These are phyloP conservation scores for Pocillopora damicornis DNA, from an alignment of 64 coral and sea anemone genomes.

Conservation along the genomic window DNA sequence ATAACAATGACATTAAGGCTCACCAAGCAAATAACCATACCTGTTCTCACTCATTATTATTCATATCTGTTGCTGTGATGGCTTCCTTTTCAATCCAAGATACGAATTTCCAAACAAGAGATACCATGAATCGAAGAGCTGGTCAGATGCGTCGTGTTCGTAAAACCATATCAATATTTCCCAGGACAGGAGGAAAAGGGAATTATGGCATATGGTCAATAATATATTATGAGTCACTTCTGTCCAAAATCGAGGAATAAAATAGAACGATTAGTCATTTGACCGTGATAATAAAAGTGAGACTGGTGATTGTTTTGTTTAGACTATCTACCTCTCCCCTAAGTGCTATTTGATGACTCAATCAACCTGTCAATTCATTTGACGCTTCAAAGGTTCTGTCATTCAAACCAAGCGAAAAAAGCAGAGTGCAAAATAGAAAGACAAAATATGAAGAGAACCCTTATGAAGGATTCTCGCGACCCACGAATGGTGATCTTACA, in stretches of 20 bases:
- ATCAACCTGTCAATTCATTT: slow-evolving; percentile 11
- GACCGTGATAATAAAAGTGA: background rate
- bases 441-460: no score
- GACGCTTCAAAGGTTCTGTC: background rate
- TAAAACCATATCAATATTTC: background rate
- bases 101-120: background rate
- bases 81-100: slow-evolving; percentile 4
- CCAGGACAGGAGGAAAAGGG: background rate
- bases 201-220: background rate
- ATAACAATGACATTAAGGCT: background rate
- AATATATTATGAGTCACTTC: slow-evolving; percentile 25
- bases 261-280: background rate
- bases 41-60: slow-evolving; percentile 46
- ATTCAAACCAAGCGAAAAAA: background rate
- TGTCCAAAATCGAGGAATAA: background rate
- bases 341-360: background rate
- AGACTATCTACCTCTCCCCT: slow-evolving; percentile 10
- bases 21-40: slow-evolving; percentile 34
- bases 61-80: background rate
- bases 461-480: no score
- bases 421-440: no score
- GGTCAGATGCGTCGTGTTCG: background rate
- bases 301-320: slow-evolving; percentile 35
- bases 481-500: no score
- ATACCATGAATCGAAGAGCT: background rate